These are phyloP conservation scores for Cotesia typhae DNA, from an alignment of 1,140 invertebrate genomes.

Conservation along the genomic window DNA sequence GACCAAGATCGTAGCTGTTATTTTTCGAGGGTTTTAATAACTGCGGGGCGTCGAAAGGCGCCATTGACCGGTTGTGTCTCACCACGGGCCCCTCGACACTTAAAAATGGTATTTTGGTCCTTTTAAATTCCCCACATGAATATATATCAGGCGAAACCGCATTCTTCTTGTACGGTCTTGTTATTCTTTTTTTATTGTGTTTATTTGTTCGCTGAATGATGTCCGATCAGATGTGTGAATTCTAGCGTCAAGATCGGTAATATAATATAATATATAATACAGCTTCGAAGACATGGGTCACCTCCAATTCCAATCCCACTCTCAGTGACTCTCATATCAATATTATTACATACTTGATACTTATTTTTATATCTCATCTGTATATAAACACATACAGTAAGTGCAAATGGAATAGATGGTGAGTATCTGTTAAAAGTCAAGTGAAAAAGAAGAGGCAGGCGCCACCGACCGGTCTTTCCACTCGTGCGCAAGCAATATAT, in stretches of 20 bases:
- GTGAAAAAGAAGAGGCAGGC: constrained; percentile 27
- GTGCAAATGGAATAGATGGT: constrained; percentile 3
- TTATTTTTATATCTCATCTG: no score
- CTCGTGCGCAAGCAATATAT: constrained; percentile 36
- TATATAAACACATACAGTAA: background rate
- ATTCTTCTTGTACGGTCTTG: background rate
- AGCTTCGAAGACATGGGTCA: no score
- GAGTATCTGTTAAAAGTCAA: constrained; percentile 1
- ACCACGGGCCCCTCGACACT: constrained; percentile 2
- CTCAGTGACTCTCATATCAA: background rate
- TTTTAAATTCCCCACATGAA: constrained; percentile 14
- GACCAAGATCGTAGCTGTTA: no score
- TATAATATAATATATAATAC: no score
- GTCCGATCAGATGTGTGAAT: background rate
- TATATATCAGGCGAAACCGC: background rate
- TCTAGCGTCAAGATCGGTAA: no score
- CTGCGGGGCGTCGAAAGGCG: constrained; percentile 32
- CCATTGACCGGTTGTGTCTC: constrained; percentile 27
- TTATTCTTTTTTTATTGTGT: background rate
- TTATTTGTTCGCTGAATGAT: background rate
- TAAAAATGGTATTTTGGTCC: constrained; percentile 28
- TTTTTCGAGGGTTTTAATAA: constrained; percentile 22
- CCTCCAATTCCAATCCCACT: no score
- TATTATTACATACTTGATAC: no score
- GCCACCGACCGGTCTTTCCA: constrained; percentile 37